These are phyloP conservation scores for Rugalucina vietnamica DNA, from an alignment of 2,888 invertebrate genomes.

Conservation along the genomic window DNA sequence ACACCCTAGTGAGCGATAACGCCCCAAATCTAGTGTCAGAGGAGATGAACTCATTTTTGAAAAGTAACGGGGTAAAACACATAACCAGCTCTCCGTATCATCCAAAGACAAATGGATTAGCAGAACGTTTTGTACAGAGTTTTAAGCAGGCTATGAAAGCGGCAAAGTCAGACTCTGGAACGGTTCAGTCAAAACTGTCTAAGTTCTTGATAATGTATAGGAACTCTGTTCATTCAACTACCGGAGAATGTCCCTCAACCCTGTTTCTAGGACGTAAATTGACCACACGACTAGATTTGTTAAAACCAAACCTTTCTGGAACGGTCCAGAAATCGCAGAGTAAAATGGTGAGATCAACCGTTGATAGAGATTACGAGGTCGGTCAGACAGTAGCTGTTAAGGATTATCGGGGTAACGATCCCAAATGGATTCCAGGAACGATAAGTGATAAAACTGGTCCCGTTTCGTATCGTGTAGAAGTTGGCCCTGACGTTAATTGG, in stretches of 20 bases:
- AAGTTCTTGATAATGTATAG: constrained; percentile 36
- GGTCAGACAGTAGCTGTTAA: constrained; percentile 27
- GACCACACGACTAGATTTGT: constrained; percentile 16
- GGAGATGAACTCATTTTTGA: constrained; percentile 52
- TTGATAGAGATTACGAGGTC: constrained; percentile 14
- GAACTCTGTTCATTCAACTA: constrained; percentile 25
- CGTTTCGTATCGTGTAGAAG: constrained; percentile 44
- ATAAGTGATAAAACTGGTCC: constrained; percentile 32
- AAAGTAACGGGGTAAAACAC: constrained; percentile 56
- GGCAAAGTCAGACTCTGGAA: neutral
- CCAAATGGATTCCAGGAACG: constrained; percentile 36
- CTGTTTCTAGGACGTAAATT: constrained; percentile 61
- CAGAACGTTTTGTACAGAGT: constrained; percentile 61
- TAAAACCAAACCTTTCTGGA: constrained; percentile 24
- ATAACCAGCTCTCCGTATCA: constrained; percentile 57
- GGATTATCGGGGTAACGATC: constrained; percentile 25
- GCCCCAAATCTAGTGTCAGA: constrained; percentile 57
- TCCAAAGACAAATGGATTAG: constrained; percentile 61
- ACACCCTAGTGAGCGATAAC: constrained; percentile 56
- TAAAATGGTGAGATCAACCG: constrained; percentile 17
- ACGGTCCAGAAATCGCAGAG: constrained; percentile 29
- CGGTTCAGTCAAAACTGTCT: constrained; percentile 26
- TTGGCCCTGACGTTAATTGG: constrained; percentile 34
- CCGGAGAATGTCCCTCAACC: constrained; percentile 25
- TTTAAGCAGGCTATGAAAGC: constrained; percentile 59